A percentile compares a stretch with the other conserved stretches of the same genome.
Conservation (phyloP, 2,888 invertebrate genomes). For the Caradrina clavipalpis region DNA sequence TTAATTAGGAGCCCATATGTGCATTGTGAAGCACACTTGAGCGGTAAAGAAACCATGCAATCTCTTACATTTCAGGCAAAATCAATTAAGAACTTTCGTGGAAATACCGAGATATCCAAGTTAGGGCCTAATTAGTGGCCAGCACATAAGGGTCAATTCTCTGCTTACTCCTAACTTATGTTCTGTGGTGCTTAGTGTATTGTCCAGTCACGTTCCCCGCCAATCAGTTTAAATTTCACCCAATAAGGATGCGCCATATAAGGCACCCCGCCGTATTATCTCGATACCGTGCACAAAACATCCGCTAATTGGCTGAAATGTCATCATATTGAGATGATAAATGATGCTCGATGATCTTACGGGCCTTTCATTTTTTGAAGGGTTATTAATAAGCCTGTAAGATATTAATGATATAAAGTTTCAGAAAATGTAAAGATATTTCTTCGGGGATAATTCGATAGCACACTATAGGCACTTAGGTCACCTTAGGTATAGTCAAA, state of each 20-base stretch:
- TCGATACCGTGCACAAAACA: constrained; percentile 76
- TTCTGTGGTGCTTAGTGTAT: constrained; percentile 72
- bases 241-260: constrained; percentile 81
- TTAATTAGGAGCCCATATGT: neutral
- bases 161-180: constrained; percentile 55
- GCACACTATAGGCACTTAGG: no score
- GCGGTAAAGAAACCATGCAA: constrained; percentile 22
- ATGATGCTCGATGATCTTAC: constrained; percentile 61
- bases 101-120: constrained; percentile 72
- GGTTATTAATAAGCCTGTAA: constrained; percentile 29
- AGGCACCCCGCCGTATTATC: constrained; percentile 75
- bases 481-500: no score
- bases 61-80: constrained; percentile 50
- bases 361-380: constrained; percentile 36
- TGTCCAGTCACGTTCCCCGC: constrained; percentile 83
- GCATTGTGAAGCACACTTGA: neutral
- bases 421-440: constrained; percentile 20
- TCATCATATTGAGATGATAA: constrained; percentile 80
- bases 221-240: constrained; percentile 88
- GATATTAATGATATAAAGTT: constrained; percentile 4
- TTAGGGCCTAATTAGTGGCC: constrained; percentile 86
- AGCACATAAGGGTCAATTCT: constrained; percentile 77
- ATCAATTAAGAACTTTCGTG: constrained; percentile 63
- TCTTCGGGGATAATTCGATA: neutral
- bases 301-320: constrained; percentile 85